A percentile compares a stretch with the other conserved stretches of the same genome.
These are phyloP conservation scores for Cybosia mesomella DNA, from an alignment of 2,888 invertebrate genomes.

Conservation along the genomic window DNA sequence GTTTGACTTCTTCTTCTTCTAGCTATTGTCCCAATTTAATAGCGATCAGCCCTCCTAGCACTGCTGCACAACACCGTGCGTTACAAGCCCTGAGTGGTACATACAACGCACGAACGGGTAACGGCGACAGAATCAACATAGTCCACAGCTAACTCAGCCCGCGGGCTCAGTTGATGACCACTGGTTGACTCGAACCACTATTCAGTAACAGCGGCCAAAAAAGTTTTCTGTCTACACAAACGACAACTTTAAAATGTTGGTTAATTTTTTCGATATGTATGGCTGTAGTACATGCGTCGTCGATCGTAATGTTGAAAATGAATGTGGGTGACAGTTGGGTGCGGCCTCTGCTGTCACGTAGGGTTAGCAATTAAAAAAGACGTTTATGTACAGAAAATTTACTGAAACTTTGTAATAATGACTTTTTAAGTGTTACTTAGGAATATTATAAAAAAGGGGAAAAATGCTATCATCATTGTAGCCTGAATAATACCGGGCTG, in stretches of 20 bases:
- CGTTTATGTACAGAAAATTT: neutral
- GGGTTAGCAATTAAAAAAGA: neutral
- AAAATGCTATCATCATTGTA: neutral
- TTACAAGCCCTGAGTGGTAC: too few species aligned
- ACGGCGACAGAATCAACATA: too few species aligned
- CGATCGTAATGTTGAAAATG: slow-evolving; percentile 1
- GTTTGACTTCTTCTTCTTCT: too few species aligned
- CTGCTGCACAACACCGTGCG: too few species aligned
- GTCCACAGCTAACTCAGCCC: too few species aligned
- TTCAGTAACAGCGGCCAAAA: too few species aligned
- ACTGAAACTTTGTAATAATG: neutral
- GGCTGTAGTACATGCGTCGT: neutral
- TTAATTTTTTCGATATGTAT: neutral
- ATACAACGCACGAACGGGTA: too few species aligned
- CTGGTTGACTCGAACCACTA: too few species aligned
- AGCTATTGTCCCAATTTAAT: too few species aligned
- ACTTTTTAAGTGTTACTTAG: neutral
- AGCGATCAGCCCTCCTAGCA: too few species aligned
- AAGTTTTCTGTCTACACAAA: neutral
- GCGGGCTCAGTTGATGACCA: too few species aligned
- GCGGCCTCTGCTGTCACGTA: neutral
- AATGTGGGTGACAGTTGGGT: neutral
- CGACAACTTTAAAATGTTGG: neutral
- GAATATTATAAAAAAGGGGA: neutral
- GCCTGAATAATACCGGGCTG: too few species aligned